These are phyloP conservation scores for Fragum whitleyi DNA, from an alignment of 2,888 invertebrate genomes.

Conservation along the genomic window DNA sequence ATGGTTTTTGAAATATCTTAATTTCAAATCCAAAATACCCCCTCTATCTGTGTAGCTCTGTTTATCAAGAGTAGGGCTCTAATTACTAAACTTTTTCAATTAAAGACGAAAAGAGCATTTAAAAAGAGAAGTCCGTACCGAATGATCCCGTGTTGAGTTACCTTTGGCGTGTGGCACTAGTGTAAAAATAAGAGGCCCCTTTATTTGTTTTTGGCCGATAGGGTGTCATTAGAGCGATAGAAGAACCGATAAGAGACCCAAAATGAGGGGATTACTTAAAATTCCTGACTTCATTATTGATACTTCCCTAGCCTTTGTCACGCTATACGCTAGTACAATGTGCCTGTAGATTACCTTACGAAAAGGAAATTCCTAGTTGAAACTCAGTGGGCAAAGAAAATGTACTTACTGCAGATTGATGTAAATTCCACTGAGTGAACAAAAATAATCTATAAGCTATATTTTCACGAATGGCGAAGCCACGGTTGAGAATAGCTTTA, in stretches of 20 bases:
- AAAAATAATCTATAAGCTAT: no score
- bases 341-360: not conserved
- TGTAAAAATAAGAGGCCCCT: slow-evolving; percentile 28
- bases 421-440: no score
- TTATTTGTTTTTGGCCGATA: slow-evolving; percentile 49
- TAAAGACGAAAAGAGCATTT: slow-evolving; percentile 7
- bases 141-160: slow-evolving; percentile 33
- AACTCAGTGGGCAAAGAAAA: no score
- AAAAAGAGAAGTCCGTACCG: slow-evolving; percentile 25
- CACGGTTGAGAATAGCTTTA: no score
- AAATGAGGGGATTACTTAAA: slow-evolving; percentile 41
- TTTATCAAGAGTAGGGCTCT: not conserved
- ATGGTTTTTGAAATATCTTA: no score
- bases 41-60: no score
- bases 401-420: no score
- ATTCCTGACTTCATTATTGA: slow-evolving; percentile 15
- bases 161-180: slow-evolving; percentile 60
- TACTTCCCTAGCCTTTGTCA: not conserved
- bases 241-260: slow-evolving; percentile 45
- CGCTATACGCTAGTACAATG: not conserved
- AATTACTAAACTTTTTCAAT: not conserved
- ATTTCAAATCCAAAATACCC: no score
- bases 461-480: no score
- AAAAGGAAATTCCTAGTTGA: no score
- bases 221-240: slow-evolving; percentile 37